Base-by-base conservation (phyloP, 2,888 invertebrate species). In the Dicyrtoma fusca region DNA sequence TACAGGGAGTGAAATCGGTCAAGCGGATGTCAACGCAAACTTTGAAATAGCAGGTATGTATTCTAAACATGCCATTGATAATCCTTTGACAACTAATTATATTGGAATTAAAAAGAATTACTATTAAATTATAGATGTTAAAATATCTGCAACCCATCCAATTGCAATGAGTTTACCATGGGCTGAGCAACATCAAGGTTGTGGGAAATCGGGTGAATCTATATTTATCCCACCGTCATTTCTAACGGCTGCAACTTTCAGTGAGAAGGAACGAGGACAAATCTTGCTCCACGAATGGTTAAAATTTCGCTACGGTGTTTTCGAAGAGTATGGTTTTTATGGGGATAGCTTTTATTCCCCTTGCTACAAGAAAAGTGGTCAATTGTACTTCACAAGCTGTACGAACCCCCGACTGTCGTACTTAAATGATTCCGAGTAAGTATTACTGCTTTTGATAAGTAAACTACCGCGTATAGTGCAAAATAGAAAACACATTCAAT, bases 221-320 rank as follows among this genome's bases (percentile, higher is more conserved):
- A 87, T 89, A 53, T 87, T 85, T 80, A 75, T 88, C 21, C 77
- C 80, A 19, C 44, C 72, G 1, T 11, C 13, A 6, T 79, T 79
- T 59, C 65, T 79, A 3, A 6, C 62, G 1, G 61, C 21, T 10
- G 5, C 49, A 8, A 4, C 14, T n/a, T 64, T 70, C 14, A 61
- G 17, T 14, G 5, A 11, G 10, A 23, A 59, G 11, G 62, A 64
- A 19, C 75, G 74, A 59, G 73, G 68, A 2, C 55, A 64, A 66
- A 83, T 85, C 13, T 81, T 89, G n/a, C 85, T 88, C 0, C 87
- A 87, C 79, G 88, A 89, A 80, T 89, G 89, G 86, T 87, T 87
- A 1, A 89, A 88, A 83, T 88, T 88, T 80, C 86, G 89, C 0
- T 90, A 89, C 83, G 89, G 90, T 1, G 87, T 89, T 1, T 90